Evolutionary conservation across 1,140 invertebrate species (phyloP), one percentile per base, ranked within the genome.

Genomic region (Halyomorpha halys): DNA sequence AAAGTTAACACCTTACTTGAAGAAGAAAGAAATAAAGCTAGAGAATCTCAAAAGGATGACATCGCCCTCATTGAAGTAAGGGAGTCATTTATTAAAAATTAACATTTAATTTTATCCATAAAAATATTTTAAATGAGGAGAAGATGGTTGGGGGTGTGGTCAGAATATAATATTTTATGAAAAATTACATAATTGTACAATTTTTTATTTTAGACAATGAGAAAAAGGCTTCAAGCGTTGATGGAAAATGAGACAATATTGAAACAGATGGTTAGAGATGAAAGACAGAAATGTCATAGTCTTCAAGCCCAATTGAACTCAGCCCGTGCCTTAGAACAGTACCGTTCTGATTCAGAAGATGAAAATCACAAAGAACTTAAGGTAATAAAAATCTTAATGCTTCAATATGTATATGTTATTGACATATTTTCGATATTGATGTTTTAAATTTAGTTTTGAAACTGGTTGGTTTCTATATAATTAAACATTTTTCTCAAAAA

Each of bases 241-340:
- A 74, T 83, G 63, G 79, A 84, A 44, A 80, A 82, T 13, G 82
- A 85, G 65, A 77, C 81, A 51, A 81, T 82, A 64, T 72, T 86
- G 39, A 79, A 82, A 65, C 25, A 25, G 14, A 15, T 63, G n/a
- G 19, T 67, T 3, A 16, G 65, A 13, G 66, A 67, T 18, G 61
- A 65, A 34, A 61, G 49, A 18, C 27, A 59, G 18, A 53, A 51
- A 27, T 39, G 15, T 19, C 39, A 65, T 23, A 45, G 53, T 14
- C 44, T 59, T n/a, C 15, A 30, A 30, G 63, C 60, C 44, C 44
- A 64, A 18, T 30, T 67, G 14, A 65, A 65, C 47, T 62, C 59
- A 14, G 25, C 53, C 2, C 53, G 44, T 44, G 66, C 61, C 44
- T 21, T 66, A 18, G 65, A 66, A 25, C 30, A 49, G 18, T 66